Conservation (phyloP, 2,888 invertebrate species). For the Perithous albicinctus region DNA sequence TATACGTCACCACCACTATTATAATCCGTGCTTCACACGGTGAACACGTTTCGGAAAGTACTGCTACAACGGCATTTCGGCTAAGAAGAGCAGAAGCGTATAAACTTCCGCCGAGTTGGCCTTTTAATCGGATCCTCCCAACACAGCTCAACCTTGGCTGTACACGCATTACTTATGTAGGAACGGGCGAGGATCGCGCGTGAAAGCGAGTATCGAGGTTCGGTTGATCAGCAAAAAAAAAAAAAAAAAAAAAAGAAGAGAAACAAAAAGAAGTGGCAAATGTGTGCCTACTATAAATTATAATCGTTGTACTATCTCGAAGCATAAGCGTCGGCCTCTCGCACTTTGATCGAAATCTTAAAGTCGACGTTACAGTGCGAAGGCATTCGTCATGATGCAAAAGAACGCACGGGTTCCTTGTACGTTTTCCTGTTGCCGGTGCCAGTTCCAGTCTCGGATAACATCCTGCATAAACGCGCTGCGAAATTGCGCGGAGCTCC, state of each 20-base stretch:
- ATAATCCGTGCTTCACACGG: background rate
- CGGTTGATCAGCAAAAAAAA: constrained; percentile 32
- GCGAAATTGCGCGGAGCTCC: background rate
- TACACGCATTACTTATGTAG: constrained; percentile 32
- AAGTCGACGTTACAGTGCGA: background rate
- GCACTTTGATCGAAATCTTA: no score
- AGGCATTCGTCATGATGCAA: background rate
- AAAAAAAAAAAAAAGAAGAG: constrained; percentile 3
- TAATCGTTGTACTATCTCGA: background rate
- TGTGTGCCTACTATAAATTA: background rate
- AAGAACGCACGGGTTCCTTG: background rate
- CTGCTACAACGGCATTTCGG: constrained; percentile 7
- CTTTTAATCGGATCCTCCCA: constrained; percentile 1
- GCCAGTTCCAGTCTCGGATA: background rate
- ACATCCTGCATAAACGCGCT: background rate
- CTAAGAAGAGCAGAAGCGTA: background rate
- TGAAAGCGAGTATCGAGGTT: constrained; percentile 33
- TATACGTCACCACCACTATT: no score
- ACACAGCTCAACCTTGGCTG: background rate
- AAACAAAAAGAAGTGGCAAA: no score
- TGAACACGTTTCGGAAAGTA: background rate
- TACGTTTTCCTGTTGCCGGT: background rate
- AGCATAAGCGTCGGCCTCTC: background rate
- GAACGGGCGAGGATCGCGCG: background rate
- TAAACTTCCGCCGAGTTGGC: background rate